phyloP scores from a whole-genome alignment of 1,140 invertebrate species.

The Pseudomyrmex pallidus region DNA sequence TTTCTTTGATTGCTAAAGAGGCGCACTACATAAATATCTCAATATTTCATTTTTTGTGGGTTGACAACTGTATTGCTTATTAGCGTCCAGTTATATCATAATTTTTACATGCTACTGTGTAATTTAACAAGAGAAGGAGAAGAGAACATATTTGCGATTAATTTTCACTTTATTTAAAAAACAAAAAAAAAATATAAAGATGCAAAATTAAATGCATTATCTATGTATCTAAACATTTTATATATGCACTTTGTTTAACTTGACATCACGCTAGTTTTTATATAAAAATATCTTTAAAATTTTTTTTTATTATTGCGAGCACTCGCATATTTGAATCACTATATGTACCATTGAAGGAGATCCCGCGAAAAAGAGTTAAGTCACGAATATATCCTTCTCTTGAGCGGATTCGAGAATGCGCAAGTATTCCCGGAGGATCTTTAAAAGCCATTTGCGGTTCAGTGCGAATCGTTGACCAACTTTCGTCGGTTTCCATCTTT shows the following conservation, averaged over 20 bases:
- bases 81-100: no score
- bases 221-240: no score
- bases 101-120: not conserved
- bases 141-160: not conserved
- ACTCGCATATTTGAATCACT: not conserved
- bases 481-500: slow-evolving; percentile 59
- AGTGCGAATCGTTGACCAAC: slow-evolving; percentile 24
- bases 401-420: not conserved
- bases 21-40: no score
- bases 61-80: no score
- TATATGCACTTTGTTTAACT: no score
- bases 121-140: not conserved
- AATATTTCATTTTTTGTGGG: no score
- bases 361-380: not conserved
- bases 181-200: no score
- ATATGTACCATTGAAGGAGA: not conserved
- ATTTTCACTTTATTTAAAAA: slow-evolving; percentile 8
- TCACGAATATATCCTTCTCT: not conserved
- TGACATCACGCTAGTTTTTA: no score
- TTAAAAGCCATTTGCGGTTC: slow-evolving; percentile 37
- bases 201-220: no score
- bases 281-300: no score
- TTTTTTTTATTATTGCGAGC: not conserved
- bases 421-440: slow-evolving; percentile 30
- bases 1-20: no score